phyloP scores from a whole-genome alignment of 2,113 vertebrate genomes.

The Fregata magnificens region DNA sequence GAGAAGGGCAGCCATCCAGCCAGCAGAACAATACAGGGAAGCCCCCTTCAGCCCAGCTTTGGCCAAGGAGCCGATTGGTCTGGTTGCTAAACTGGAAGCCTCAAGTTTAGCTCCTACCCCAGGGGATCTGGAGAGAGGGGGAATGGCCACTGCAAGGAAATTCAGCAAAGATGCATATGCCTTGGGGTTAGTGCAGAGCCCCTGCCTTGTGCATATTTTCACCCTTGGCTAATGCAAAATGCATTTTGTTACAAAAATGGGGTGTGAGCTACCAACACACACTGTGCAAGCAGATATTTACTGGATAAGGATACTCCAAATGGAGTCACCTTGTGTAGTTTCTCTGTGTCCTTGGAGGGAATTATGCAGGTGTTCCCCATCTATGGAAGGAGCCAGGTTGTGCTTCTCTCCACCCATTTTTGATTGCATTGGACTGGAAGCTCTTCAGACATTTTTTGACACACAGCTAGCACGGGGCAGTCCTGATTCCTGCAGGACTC shows the following conservation, averaged over 20 bases:
- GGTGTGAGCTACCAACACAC: neutral
- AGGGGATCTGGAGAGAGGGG: neutral
- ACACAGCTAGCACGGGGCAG: neutral
- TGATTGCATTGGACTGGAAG: neutral
- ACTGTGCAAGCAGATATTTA: neutral
- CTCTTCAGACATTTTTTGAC: neutral
- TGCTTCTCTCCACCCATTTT: neutral
- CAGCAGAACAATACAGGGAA: neutral
- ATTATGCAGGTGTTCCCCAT: neutral
- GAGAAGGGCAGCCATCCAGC: neutral
- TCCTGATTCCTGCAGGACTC: neutral
- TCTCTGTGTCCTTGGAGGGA: neutral
- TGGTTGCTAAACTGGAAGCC: neutral
- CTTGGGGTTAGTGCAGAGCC: neutral
- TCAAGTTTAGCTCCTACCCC: neutral
- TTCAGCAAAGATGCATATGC: neutral
- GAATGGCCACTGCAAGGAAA: neutral
- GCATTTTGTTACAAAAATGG: neutral
- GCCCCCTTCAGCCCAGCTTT: neutral
- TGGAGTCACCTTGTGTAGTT: neutral
- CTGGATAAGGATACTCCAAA: neutral
- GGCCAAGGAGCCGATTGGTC: neutral
- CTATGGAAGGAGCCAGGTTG: neutral
- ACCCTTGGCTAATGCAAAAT: neutral
- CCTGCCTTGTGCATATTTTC: neutral